Conservation (phyloP, 2,113 vertebrate genomes). For the Mus pahari region DNA sequence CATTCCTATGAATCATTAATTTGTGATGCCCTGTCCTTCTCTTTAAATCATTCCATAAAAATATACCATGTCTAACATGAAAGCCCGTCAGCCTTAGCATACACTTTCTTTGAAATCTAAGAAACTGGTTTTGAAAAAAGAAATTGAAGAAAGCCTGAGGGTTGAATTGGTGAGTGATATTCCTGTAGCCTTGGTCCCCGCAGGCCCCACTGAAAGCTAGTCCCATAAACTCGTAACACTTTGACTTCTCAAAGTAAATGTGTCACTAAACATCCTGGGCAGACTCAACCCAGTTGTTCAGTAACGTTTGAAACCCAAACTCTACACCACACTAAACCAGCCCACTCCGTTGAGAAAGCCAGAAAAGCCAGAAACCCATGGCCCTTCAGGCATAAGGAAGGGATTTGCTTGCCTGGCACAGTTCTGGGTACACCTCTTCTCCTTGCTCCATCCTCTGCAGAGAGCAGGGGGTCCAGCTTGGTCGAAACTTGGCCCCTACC, state of each 20-base stretch:
- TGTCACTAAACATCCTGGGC: background rate
- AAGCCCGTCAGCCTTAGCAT: background rate
- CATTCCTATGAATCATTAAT: background rate
- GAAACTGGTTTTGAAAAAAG: background rate
- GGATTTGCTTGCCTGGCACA: no score
- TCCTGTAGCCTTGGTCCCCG: background rate
- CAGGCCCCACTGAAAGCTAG: background rate
- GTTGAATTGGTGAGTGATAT: background rate
- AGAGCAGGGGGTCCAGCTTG: background rate
- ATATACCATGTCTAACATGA: constrained; percentile 11
- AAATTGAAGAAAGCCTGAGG: background rate
- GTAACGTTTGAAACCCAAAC: background rate
- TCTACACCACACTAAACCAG: background rate
- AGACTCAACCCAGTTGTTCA: background rate
- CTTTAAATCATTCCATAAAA: constrained; percentile 18
- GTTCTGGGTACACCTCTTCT: fast-evolving
- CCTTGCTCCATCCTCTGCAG: background rate
- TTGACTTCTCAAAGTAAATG: constrained; percentile 36
- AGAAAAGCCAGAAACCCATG: fast-evolving
- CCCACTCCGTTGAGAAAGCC: background rate
- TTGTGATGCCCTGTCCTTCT: background rate
- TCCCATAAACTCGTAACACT: background rate
- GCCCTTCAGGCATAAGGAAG: background rate
- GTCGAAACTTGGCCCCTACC: background rate
- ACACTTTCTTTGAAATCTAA: constrained; percentile 14